phyloP scores from a whole-genome alignment of 2,888 invertebrate species.

The Stenodera caucasica region DNA sequence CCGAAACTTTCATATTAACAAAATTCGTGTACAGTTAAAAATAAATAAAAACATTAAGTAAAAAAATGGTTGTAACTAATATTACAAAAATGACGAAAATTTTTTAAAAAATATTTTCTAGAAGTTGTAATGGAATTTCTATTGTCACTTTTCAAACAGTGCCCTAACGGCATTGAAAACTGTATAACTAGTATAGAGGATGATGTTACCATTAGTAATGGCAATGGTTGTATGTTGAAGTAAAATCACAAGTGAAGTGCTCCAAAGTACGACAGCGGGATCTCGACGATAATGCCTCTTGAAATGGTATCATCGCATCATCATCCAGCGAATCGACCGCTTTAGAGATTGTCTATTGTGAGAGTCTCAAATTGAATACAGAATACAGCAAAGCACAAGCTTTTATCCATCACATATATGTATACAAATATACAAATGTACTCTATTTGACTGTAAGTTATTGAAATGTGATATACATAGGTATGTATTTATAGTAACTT shows the following conservation, averaged over 20 bases:
- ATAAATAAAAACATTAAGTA: background rate
- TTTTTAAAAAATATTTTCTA: background rate
- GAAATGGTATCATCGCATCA: constrained; percentile 39
- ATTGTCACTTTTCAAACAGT: background rate
- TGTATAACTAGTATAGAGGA: background rate
- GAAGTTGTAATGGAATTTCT: background rate
- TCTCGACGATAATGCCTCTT: constrained; percentile 37
- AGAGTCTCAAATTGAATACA: constrained; percentile 37
- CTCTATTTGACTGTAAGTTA: constrained; percentile 21
- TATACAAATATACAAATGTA: background rate
- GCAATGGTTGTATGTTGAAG: constrained; percentile 3
- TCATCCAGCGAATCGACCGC: constrained; percentile 39
- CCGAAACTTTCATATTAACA: constrained; percentile 10
- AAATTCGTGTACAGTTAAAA: background rate
- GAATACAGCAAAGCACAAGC: constrained; percentile 31
- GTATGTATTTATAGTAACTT: constrained; percentile 18
- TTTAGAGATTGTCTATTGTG: constrained; percentile 45
- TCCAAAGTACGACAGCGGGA: constrained; percentile 34
- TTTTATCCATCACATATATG: constrained; percentile 24
- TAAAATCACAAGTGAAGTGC: constrained; percentile 29
- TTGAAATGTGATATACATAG: constrained; percentile 27
- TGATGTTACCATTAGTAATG: constrained; percentile 1
- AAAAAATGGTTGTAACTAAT: background rate
- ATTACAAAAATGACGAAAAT: background rate
- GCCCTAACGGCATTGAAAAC: constrained; percentile 1